Evolutionary conservation across 1,140 invertebrate species (phyloP).

Genomic region (Polyergus mexicanus): DNA sequence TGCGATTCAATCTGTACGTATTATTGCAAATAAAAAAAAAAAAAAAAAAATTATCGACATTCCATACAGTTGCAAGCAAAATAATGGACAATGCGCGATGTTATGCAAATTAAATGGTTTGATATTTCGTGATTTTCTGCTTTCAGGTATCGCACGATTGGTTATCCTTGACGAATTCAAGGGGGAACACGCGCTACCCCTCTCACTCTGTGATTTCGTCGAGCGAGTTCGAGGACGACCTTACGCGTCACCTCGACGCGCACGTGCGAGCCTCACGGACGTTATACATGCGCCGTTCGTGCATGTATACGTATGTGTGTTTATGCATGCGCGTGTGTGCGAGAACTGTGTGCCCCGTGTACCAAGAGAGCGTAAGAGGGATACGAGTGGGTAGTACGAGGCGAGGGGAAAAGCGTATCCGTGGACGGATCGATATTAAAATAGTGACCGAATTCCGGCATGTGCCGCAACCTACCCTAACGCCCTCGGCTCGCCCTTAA

Average conservation of each 20-base stretch:
- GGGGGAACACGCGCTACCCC: slow-evolving; percentile 45
- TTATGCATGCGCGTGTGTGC: not conserved
- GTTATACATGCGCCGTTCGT: not conserved
- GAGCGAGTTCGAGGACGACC: slow-evolving; percentile 52
- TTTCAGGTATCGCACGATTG: not conserved
- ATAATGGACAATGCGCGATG: not conserved
- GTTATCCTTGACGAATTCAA: slow-evolving; percentile 52
- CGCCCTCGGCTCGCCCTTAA: slow-evolving; percentile 75
- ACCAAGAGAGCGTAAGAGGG: slow-evolving; percentile 43
- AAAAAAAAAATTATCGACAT: not conserved
- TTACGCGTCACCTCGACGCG: slow-evolving; percentile 57
- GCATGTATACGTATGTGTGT: too few species aligned
- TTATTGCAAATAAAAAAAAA: too few species aligned
- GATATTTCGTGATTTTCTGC: not conserved
- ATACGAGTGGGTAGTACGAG: slow-evolving; percentile 13
- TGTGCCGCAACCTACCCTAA: slow-evolving; percentile 84
- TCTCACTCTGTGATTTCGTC: slow-evolving; percentile 41
- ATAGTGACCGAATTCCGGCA: slow-evolving; percentile 86
- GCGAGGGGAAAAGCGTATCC: slow-evolving; percentile 33
- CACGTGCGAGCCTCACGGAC: slow-evolving; percentile 54
- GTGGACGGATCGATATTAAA: slow-evolving; percentile 85
- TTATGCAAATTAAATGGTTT: not conserved
- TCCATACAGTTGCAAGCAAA: not conserved
- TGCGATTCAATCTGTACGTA: not conserved
- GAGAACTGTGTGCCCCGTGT: slow-evolving; percentile 24